Conservation (phyloP, 2,888 invertebrate genomes). For the Liopterus haemorrhoidalis region DNA sequence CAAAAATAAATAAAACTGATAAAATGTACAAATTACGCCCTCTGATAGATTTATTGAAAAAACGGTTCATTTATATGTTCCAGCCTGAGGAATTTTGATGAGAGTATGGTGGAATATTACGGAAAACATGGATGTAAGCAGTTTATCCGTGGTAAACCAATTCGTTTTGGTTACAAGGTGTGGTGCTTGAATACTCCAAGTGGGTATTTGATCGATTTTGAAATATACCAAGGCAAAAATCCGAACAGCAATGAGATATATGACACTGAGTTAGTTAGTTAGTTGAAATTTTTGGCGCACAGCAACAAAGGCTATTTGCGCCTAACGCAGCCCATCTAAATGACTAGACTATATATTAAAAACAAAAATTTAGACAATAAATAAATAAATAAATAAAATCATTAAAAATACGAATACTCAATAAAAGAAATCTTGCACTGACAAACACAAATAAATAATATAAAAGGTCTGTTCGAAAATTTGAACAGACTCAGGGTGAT, state of each 20-base stretch:
- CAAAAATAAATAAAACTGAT: conserved; percentile 23
- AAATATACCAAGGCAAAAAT: conserved; percentile 35
- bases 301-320: too few relatives aligned
- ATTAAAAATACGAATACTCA: too few relatives aligned
- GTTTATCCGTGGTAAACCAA: conserved; percentile 36
- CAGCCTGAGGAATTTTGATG: conserved; percentile 31
- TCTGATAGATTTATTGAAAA: conserved; percentile 23
- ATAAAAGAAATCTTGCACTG: too few relatives aligned
- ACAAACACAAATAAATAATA: too few relatives aligned
- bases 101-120: conserved; percentile 37
- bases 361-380: too few relatives aligned
- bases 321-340: too few relatives aligned
- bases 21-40: conserved; percentile 33
- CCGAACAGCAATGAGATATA: conserved; percentile 29
- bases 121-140: conserved; percentile 36
- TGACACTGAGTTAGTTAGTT: conserved; percentile 31
- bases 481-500: too few relatives aligned
- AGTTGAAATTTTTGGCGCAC: too few relatives aligned
- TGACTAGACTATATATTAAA: too few relatives aligned
- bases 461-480: too few relatives aligned
- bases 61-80: conserved; percentile 21
- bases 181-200: conserved; percentile 33
- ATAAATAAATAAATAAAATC: too few relatives aligned
- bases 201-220: conserved; percentile 34
- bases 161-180: conserved; percentile 36